Percentiles rank a stretch among this genome's conserved stretches.
phyloP scores from a whole-genome alignment of 2,113 vertebrate genomes.

The Pavo muticus region DNA sequence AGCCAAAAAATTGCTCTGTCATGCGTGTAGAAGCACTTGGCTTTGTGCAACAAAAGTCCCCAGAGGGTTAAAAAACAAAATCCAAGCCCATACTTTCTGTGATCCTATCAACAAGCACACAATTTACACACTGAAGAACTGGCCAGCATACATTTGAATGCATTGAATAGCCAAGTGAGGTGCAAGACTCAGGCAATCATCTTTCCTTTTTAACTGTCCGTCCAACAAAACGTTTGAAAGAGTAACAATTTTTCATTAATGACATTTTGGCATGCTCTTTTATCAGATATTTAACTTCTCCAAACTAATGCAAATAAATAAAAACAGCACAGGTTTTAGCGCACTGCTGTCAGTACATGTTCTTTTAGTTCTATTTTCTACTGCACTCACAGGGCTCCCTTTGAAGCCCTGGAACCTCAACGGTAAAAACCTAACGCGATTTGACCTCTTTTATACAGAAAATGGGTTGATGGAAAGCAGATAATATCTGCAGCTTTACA shows the following conservation, averaged over 20 bases:
- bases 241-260: slow-evolving; percentile 26
- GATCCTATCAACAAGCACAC: slow-evolving; percentile 42
- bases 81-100: neutral
- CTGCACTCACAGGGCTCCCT: neutral
- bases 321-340: neutral
- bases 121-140: slow-evolving; percentile 3
- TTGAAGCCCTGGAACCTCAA: neutral
- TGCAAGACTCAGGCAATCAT: neutral
- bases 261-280: slow-evolving; percentile 30
- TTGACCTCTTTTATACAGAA: slow-evolving; percentile 21
- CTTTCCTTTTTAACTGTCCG: neutral
- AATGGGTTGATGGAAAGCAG: slow-evolving; percentile 6
- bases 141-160: slow-evolving; percentile 16
- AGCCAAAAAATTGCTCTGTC: slow-evolving; percentile 28
- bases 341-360: neutral
- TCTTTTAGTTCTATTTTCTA: slow-evolving; percentile 10
- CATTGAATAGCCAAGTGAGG: slow-evolving; percentile 22
- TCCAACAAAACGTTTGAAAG: slow-evolving; percentile 38
- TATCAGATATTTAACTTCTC: slow-evolving; percentile 5
- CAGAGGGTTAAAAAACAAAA: neutral
- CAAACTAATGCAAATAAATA: neutral
- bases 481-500: neutral
- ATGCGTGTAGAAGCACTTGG: slow-evolving; percentile 43
- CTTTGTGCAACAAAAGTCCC: slow-evolving; percentile 46
- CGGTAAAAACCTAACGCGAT: slow-evolving; percentile 8